Evolutionary conservation across 2,113 vertebrate species (phyloP).

Genomic region (Esox niger): DNA sequence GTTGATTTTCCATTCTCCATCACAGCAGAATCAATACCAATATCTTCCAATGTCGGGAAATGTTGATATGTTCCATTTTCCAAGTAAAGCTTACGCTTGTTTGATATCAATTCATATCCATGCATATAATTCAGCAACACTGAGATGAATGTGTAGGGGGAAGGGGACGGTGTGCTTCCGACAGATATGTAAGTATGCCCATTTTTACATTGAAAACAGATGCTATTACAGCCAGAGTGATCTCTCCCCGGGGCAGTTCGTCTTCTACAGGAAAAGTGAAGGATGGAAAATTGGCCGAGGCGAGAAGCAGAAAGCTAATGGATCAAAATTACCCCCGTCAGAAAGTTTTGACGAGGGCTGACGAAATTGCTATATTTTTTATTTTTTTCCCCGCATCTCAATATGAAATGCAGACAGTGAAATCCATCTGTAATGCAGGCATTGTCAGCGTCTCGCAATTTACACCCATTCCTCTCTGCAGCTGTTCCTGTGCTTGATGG

Average conservation of each 20-base stretch:
- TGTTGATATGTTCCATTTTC: neutral
- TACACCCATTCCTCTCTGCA: conserved; percentile 76
- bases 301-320: conserved; percentile 72
- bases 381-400: conserved; percentile 54
- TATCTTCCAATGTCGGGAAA: neutral
- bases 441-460: conserved; percentile 78
- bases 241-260: conserved; percentile 55
- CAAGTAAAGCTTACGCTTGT: conserved; percentile 44
- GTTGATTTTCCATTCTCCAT: no score
- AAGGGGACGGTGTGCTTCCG: conserved; percentile 22
- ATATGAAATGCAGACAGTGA: conserved; percentile 75
- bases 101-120: conserved; percentile 52
- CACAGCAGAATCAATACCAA: neutral
- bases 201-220: conserved; percentile 64
- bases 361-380: conserved; percentile 67
- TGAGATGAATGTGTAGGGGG: conserved; percentile 37
- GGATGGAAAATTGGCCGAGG: conserved; percentile 68
- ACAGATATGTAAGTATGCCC: conserved; percentile 51
- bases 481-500: conserved; percentile 80
- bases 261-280: conserved; percentile 58
- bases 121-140: conserved; percentile 61
- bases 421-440: conserved; percentile 77
- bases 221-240: conserved; percentile 62
- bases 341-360: conserved; percentile 76
- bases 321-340: conserved; percentile 78